Evolutionary conservation across 2,797 vertebrate species (phyloP).

Genomic region (Notolepis coatsorum): DNA sequence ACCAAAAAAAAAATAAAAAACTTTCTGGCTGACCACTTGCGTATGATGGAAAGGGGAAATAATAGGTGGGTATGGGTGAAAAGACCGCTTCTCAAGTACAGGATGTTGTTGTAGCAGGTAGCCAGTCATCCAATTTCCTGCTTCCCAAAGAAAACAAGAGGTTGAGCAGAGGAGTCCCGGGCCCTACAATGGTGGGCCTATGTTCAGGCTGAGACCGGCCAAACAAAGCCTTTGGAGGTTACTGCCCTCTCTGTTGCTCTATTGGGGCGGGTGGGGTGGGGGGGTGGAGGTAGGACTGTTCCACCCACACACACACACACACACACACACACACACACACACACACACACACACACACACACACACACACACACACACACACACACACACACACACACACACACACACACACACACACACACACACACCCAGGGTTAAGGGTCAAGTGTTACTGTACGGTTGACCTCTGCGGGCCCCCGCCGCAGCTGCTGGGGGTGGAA

Average conservation of each 20-base stretch:
- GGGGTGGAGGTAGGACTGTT: slow-evolving; percentile 54
- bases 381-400: slow-evolving; percentile 6
- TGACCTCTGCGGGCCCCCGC: slow-evolving; percentile 72
- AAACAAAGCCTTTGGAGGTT: slow-evolving; percentile 86
- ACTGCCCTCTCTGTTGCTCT: slow-evolving; percentile 80
- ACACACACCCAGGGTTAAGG: slow-evolving; percentile 53
- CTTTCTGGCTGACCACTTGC: slow-evolving; percentile 78
- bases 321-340: slow-evolving; percentile 32
- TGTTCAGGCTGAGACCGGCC: slow-evolving; percentile 71
- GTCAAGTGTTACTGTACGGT: slow-evolving; percentile 81
- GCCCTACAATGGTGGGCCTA: slow-evolving; percentile 84
- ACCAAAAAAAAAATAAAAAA: slow-evolving; percentile 28
- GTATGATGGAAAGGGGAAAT: slow-evolving; percentile 85
- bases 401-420: slow-evolving; percentile 6
- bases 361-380: slow-evolving; percentile 26
- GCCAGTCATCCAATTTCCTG: slow-evolving; percentile 91
- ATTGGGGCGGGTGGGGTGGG: slow-evolving; percentile 55
- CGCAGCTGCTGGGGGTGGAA: slow-evolving; percentile 72
- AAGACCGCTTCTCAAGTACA: slow-evolving; percentile 88
- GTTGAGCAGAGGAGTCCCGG: slow-evolving; percentile 72
- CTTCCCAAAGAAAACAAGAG: slow-evolving; percentile 89
- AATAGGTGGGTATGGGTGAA: slow-evolving; percentile 88
- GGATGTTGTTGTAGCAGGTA: slow-evolving; percentile 91
- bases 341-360: too few species aligned
- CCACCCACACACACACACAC: too few species aligned